Evolutionary conservation across 2,113 vertebrate genomes (phyloP).

Genomic region (Hippoglossus stenolepis): DNA sequence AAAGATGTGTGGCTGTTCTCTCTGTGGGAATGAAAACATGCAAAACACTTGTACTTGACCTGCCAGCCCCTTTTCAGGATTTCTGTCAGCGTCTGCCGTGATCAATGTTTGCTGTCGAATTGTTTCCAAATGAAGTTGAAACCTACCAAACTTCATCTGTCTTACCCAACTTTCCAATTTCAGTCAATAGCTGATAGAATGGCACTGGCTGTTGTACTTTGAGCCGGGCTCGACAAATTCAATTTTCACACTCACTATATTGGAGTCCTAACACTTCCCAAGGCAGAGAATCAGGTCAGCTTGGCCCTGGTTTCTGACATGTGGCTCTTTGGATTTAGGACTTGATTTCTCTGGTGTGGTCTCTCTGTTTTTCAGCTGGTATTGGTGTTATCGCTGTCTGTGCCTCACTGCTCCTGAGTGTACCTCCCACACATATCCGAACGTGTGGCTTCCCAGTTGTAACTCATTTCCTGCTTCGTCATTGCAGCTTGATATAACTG

Average conservation of each 20-base stretch:
- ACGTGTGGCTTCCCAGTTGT: constrained; percentile 11
- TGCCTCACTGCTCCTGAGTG: constrained; percentile 6
- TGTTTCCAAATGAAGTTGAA: not conserved
- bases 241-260: not conserved
- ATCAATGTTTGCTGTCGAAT: not conserved
- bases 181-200: too few relatives aligned
- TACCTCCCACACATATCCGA: constrained; percentile 33
- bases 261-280: too few relatives aligned
- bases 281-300: not conserved
- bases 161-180: not conserved
- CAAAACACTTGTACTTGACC: not conserved
- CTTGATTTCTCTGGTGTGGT: not conserved
- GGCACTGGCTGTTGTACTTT: not conserved
- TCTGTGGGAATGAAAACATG: not conserved
- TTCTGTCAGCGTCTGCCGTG: not conserved
- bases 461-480: constrained; percentile 62
- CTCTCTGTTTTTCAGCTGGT: not conserved
- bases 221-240: not conserved
- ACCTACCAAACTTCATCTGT: not conserved
- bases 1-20: not conserved
- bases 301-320: not conserved
- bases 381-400: too few relatives aligned
- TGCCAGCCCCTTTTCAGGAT: not conserved
- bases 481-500: constrained; percentile 26
- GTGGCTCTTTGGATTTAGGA: not conserved